A percentile compares a stretch with the other conserved stretches of the same genome.
Conservation (phyloP, 2,888 invertebrate species). For the Macropis europaea region DNA sequence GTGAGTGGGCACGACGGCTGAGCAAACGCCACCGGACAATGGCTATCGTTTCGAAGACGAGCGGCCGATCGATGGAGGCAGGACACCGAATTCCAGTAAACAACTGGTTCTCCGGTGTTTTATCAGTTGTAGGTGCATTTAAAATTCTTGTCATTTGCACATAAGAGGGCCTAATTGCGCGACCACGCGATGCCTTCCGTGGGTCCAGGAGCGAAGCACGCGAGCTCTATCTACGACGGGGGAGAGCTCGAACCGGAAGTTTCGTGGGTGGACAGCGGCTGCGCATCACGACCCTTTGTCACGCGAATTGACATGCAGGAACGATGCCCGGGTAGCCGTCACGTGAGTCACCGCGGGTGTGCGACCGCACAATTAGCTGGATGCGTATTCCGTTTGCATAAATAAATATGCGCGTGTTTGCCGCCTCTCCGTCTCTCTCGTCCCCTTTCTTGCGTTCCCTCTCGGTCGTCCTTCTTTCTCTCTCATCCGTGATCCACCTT, state of each 20-base stretch:
- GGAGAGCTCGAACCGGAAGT: slow-evolving; percentile 59
- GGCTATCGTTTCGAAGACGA: too few relatives aligned
- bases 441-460: not conserved
- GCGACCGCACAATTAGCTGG: slow-evolving; percentile 72
- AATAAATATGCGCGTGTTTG: slow-evolving; percentile 69
- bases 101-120: slow-evolving; percentile 25
- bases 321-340: slow-evolving; percentile 54
- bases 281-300: slow-evolving; percentile 60
- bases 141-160: slow-evolving; percentile 54
- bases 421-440: slow-evolving; percentile 9
- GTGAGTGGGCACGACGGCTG: too few relatives aligned
- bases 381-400: slow-evolving; percentile 72
- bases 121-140: slow-evolving; percentile 31
- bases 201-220: slow-evolving; percentile 40
- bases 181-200: slow-evolving; percentile 36
- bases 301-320: slow-evolving; percentile 65
- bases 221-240: slow-evolving; percentile 43
- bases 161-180: slow-evolving; percentile 58
- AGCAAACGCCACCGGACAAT: too few relatives aligned
- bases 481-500: slow-evolving; percentile 9
- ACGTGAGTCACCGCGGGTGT: slow-evolving; percentile 69
- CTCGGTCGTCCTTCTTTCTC: not conserved
- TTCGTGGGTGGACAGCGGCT: slow-evolving; percentile 59
- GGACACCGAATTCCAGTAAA: slow-evolving; percentile 30
- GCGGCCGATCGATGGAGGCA: not conserved